Base-by-base conservation (phyloP, 2,113 vertebrate species). In the Ptilorrhoa leucosticta region DNA sequence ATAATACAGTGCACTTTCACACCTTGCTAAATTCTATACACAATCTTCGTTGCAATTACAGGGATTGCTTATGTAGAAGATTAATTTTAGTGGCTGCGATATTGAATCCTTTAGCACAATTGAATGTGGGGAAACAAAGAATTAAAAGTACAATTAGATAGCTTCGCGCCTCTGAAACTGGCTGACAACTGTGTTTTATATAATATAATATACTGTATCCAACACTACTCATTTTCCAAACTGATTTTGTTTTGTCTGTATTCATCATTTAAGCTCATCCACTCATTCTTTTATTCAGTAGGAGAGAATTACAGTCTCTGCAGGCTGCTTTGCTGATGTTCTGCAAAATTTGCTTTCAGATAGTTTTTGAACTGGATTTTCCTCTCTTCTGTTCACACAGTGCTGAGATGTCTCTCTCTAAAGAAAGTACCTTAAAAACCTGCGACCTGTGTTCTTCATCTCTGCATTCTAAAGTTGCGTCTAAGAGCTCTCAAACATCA, bases 61-160 rank as follows among this genome's bases (percentile, higher is more conserved):
- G 54, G 35, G 45, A 84, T 70, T 66, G 82, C 78, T 94, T 91
- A 83, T 50, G 64, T 27, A 87, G 80, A 78, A 84, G 95, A 95
- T 75, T 35, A 94, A 93, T 82, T 80, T 26, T 56, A 28, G 77
- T 66, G 56, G 58, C 50, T 73, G 42, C 61, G 64, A 81, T 61
- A 80, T 27, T 54, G 81, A 40, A 93, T 47, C 39, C 60, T 84
- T 78, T 44, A 78, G 66, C 1, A 15, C 68, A 73, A 51, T 22
- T 89, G 87, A 70, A 54, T 45, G 76, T 40, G 42, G 21, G 50
- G 35, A 94, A 89, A 91, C 72, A 89, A 87, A 77, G 65, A 94
- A 95, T 83, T 86, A 87, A 37, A 94, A 91, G 83, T 73, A 54
- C 51, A 91, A 42, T 93, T 89, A 86, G 45, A 80, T 33, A 69